A percentile compares a stretch with the other conserved stretches of the same genome.
These are phyloP conservation scores for Stercorarius parasiticus DNA, from an alignment of 2,113 vertebrate species.

Conservation along the genomic window DNA sequence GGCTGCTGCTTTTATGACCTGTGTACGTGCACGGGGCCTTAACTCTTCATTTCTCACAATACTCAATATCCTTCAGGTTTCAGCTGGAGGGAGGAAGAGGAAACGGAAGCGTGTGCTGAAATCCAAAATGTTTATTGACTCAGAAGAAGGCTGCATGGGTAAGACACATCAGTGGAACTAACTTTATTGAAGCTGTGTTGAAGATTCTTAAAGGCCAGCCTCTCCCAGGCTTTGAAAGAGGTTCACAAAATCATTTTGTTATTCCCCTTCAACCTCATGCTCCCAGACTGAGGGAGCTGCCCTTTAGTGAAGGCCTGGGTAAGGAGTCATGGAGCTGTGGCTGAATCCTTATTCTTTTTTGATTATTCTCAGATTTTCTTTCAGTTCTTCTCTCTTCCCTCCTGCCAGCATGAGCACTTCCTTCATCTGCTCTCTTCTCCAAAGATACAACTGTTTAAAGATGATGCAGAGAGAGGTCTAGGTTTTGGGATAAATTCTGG, in stretches of 20 bases:
- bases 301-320: neutral
- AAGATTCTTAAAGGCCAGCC: neutral
- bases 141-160: slow-evolving; percentile 88
- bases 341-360: neutral
- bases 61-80: neutral
- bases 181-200: neutral
- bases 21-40: fast-evolving
- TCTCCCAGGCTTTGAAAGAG: neutral
- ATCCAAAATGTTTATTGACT: slow-evolving; percentile 82
- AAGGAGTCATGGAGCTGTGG: neutral
- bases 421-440: neutral
- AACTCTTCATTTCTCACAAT: neutral
- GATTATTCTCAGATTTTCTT: neutral
- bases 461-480: neutral
- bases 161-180: slow-evolving; percentile 6
- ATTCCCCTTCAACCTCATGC: neutral
- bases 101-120: slow-evolving; percentile 89
- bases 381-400: neutral
- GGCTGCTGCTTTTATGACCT: neutral
- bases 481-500: neutral
- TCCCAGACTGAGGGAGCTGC: neutral
- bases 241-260: neutral
- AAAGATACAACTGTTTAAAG: neutral
- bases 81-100: slow-evolving; percentile 74
- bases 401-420: neutral